Evolutionary conservation across 1,140 invertebrate species (phyloP), one percentile per base, ranked within the genome.

Genomic region (Teleogryllus occipitalis): DNA sequence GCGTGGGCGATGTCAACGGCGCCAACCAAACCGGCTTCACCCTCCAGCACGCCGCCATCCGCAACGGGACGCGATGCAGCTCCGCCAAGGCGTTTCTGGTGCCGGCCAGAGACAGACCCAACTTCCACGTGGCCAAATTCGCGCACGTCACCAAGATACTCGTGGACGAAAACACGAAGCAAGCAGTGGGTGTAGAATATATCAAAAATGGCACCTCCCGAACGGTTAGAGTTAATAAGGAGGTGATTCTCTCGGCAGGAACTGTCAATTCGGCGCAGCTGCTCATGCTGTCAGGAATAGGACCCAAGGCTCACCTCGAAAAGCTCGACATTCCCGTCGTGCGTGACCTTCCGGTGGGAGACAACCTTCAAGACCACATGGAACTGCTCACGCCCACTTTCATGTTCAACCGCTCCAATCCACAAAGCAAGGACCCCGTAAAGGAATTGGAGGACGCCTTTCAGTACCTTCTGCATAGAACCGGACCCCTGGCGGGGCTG

Each of bases 211-310:
- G 39, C 7, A 82, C 81, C 81, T 85, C 81, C 7, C 82, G 84
- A 74, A 83, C 82, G 15, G 86, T 86, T 0, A 82, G 83, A 27
- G 83, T 82, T 8, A 74, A 54, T 15, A 85, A 84, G 83, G 97
- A 98, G 86, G 87, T 92, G 2, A 94, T 97, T 75, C 82, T 97
- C 7, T 96, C 94, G 8, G 95, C 91, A 1, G 97, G 97, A 3
- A 89, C 96, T 0, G 89, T 99, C 0, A 97, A 97, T 84, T 95
- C 96, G 0, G 94, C 97, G 0, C 97, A 98, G 82, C 83, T 99
- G 0, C 85, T 99, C 7, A 97, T 98, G 95, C 85, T 98, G 0
- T 97, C 95, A 5, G 97, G 97, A 0, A 90, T 98, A 3, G 97
- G 96, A 0, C 95, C 96, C 0, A 89, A 89, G 65, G 91, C 93